Conservation (phyloP, 2,113 vertebrate species). For the Ibidorhyncha struthersii region DNA sequence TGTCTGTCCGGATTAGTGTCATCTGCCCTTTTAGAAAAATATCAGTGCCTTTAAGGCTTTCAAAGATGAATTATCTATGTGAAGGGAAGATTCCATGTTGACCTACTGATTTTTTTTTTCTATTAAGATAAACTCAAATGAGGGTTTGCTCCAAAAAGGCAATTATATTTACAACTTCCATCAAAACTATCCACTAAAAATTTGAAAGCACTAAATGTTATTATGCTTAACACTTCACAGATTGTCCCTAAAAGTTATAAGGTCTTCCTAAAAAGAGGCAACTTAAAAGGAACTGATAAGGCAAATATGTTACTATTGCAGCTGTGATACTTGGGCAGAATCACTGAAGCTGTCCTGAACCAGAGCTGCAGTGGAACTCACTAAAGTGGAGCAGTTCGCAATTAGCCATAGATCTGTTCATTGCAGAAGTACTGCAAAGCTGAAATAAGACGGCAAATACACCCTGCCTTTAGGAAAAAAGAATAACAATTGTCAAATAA, state of each 20-base stretch:
- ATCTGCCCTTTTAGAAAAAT: slow-evolving; percentile 14
- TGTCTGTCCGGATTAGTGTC: slow-evolving; percentile 45
- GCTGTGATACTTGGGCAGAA: neutral
- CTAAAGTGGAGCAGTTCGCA: neutral
- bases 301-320: neutral
- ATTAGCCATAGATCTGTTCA: neutral
- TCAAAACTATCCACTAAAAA: neutral
- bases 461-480: neutral
- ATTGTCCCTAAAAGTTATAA: neutral
- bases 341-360: neutral
- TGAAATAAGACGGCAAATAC: neutral
- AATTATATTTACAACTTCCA: neutral
- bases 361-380: neutral
- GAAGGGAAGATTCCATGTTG: neutral
- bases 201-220: neutral
- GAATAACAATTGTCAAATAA: neutral
- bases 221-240: neutral
- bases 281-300: neutral
- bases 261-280: neutral
- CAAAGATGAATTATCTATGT: slow-evolving; percentile 27
- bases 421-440: neutral
- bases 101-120: neutral
- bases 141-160: neutral
- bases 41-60: slow-evolving; percentile 2
- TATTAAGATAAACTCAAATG: neutral